Conservation (phyloP, 2,797 vertebrate species). For the Sebastes trivittatus region DNA sequence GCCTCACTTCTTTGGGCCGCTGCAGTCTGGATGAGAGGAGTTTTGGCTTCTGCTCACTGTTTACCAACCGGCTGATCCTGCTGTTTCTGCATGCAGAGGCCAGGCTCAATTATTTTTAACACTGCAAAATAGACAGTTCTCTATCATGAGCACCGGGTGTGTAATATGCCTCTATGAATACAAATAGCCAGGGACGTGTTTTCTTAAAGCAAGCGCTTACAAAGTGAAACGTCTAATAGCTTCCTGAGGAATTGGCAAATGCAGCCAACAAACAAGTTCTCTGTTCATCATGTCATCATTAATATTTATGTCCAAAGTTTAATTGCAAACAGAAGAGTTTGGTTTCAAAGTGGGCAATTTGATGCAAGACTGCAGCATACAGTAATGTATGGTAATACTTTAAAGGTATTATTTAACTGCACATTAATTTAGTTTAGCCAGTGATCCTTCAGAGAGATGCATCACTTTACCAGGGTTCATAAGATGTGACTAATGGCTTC, state of each 20-base stretch:
- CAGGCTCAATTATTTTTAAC: conserved; percentile 53
- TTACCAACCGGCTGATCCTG: conserved; percentile 59
- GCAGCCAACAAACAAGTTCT: neutral
- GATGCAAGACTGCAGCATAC: neutral
- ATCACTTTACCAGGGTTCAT: neutral
- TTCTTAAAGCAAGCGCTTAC: conserved; percentile 10
- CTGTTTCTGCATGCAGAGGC: conserved; percentile 44
- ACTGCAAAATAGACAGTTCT: conserved; percentile 50
- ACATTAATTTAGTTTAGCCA: neutral
- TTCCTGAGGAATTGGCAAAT: conserved; percentile 23
- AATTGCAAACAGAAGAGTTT: neutral
- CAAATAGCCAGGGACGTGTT: conserved; percentile 13
- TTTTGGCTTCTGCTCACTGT: conserved; percentile 48
- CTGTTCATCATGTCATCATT: neutral
- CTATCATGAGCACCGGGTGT: conserved; percentile 10
- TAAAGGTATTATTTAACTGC: neutral
- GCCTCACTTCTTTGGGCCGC: conserved; percentile 38
- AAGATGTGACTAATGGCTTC: too few relatives aligned
- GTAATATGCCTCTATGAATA: conserved; percentile 11
- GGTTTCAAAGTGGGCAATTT: neutral
- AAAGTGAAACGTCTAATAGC: conserved; percentile 2
- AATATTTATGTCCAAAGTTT: neutral
- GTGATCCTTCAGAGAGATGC: neutral
- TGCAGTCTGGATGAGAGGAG: conserved; percentile 20
- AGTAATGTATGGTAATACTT: neutral